Conservation (phyloP, 1,140 invertebrate genomes). For the Drosophila kepulauana region DNA sequence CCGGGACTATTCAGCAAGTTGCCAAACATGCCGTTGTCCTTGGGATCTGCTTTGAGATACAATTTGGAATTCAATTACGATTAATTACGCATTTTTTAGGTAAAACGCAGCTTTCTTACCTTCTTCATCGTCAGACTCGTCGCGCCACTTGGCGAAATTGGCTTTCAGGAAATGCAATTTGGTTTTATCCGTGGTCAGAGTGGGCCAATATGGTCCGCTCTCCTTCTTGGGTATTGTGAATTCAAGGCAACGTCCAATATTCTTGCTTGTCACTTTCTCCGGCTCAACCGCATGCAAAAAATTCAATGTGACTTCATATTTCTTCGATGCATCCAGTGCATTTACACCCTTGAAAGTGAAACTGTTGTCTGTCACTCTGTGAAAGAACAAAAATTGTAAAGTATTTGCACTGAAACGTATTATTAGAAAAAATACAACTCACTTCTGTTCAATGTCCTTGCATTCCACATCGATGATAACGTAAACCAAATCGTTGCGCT, state of each 20-base stretch:
- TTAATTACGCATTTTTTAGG: too few relatives aligned
- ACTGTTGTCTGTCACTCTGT: constrained; percentile 90
- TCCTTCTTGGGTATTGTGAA: constrained; percentile 88
- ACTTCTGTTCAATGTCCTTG: constrained; percentile 92
- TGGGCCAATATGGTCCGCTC: constrained; percentile 93
- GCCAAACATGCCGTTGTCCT: constrained; percentile 68
- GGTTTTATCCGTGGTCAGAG: constrained; percentile 93
- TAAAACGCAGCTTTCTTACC: constrained; percentile 37
- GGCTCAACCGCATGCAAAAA: constrained; percentile 93
- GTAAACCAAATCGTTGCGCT: constrained; percentile 92
- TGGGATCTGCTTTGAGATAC: constrained; percentile 36
- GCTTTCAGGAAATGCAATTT: constrained; percentile 98
- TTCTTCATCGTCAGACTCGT: constrained; percentile 92
- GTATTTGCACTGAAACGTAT: neutral
- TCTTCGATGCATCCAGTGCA: constrained; percentile 92
- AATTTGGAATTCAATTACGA: neutral
- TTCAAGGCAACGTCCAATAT: constrained; percentile 91
- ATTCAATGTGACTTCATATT: constrained; percentile 94
- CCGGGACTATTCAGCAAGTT: constrained; percentile 59
- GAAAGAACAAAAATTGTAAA: neutral
- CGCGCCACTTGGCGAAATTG: constrained; percentile 98
- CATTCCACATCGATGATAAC: constrained; percentile 96
- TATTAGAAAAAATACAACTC: constrained; percentile 37
- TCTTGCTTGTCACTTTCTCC: constrained; percentile 89
- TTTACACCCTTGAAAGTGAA: constrained; percentile 94